phyloP scores from a whole-genome alignment of 2,113 vertebrate genomes.

The Sapajus apella region DNA sequence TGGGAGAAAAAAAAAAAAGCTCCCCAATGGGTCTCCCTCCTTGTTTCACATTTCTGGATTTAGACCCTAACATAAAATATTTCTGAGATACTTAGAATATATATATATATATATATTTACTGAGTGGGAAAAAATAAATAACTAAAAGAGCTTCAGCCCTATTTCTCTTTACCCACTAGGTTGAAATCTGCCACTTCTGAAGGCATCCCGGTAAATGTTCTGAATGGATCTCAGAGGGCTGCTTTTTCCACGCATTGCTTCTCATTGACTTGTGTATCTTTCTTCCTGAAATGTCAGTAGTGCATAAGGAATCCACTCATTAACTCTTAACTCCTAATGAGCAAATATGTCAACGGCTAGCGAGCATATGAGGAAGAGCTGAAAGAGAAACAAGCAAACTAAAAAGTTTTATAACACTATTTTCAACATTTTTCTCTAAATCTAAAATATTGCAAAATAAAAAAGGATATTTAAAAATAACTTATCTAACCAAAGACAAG shows the following conservation, averaged over 20 bases:
- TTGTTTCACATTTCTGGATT: neutral
- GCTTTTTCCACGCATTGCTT: neutral
- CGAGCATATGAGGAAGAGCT: neutral
- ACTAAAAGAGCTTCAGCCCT: neutral
- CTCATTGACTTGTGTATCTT: neutral
- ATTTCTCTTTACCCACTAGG: neutral
- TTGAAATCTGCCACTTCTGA: neutral
- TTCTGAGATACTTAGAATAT: neutral
- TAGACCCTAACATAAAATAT: neutral
- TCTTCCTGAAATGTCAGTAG: neutral
- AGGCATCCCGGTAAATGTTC: rapidly evolving
- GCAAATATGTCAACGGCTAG: neutral
- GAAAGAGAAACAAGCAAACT: neutral
- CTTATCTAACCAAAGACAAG: neutral
- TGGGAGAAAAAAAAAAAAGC: neutral
- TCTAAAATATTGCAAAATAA: neutral
- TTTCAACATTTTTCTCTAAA: neutral
- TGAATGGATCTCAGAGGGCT: neutral
- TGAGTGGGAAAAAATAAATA: neutral
- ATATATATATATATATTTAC: neutral
- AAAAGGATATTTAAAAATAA: neutral
- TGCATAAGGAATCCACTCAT: neutral
- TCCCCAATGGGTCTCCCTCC: neutral
- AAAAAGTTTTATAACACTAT: neutral
- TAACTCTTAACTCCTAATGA: neutral